Evolutionary conservation across 2,888 invertebrate species (phyloP).

Genomic region (Branchinecta sandiegonensis): DNA sequence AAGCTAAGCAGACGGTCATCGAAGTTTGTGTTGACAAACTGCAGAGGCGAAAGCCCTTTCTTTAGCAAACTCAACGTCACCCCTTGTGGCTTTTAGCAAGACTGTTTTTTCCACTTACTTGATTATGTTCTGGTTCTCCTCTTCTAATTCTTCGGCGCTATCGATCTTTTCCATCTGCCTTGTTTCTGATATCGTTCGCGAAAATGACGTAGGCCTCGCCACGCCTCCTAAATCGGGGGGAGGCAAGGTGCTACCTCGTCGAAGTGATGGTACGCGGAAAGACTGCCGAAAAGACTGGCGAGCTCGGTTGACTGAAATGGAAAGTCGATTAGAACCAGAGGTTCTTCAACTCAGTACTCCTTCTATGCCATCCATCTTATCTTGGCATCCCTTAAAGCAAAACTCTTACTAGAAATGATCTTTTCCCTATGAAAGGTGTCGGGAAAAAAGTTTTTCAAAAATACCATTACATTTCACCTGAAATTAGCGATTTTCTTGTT

Average conservation of each 20-base stretch:
- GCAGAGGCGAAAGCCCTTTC: too few relatives aligned
- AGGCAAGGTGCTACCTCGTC: constrained; percentile 10
- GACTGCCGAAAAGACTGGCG: constrained; percentile 41
- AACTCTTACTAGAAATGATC: too few relatives aligned
- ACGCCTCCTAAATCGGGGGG: constrained; percentile 5
- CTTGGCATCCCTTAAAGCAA: too few relatives aligned
- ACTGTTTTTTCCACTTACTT: too few relatives aligned
- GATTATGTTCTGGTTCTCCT: neutral
- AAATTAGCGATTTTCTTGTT: too few relatives aligned
- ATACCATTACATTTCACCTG: too few relatives aligned
- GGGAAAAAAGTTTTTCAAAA: too few relatives aligned
- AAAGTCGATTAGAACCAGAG: neutral
- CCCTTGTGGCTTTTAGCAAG: too few relatives aligned
- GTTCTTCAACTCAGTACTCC: neutral
- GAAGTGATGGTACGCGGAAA: constrained; percentile 34
- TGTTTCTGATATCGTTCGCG: neutral
- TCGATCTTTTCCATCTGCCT: constrained; percentile 13
- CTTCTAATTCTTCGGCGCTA: constrained; percentile 10
- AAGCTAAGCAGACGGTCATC: too few relatives aligned
- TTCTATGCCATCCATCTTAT: neutral
- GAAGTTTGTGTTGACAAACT: too few relatives aligned
- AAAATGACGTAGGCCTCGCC: neutral
- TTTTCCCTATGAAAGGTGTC: too few relatives aligned
- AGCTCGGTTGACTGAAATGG: constrained; percentile 45
- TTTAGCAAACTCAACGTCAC: too few relatives aligned